phyloP scores from a whole-genome alignment of 2,797 vertebrate genomes.

The Decapterus maruadsi region DNA sequence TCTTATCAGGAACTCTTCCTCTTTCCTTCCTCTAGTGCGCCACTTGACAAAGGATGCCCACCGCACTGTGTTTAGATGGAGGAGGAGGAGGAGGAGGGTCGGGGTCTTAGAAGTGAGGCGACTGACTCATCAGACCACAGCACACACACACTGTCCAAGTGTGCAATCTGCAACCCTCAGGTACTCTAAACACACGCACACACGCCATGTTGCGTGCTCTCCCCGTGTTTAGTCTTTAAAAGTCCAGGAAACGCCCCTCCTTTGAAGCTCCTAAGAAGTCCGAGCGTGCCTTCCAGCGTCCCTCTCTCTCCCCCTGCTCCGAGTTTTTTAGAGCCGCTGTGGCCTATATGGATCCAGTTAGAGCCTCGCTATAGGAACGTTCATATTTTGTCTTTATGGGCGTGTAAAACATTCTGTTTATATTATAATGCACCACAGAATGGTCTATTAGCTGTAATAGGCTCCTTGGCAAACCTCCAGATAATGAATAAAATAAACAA shows the following conservation, averaged over 20 bases:
- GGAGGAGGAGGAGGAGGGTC: not conserved
- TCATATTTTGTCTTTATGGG: slow-evolving; percentile 76
- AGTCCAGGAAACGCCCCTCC: slow-evolving; percentile 72
- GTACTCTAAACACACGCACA: slow-evolving; percentile 52
- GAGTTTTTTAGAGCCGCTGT: slow-evolving; percentile 40
- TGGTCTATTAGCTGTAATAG: slow-evolving; percentile 74
- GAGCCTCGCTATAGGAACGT: slow-evolving; percentile 47
- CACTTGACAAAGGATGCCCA: slow-evolving; percentile 57
- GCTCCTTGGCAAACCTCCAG: slow-evolving; percentile 68
- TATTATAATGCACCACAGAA: slow-evolving; percentile 71
- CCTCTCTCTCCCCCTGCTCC: slow-evolving; percentile 26
- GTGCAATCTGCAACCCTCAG: slow-evolving; percentile 58
- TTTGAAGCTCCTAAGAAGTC: slow-evolving; percentile 75
- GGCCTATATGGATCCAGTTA: slow-evolving; percentile 74
- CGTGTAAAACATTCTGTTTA: slow-evolving; percentile 80
- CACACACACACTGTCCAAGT: slow-evolving; percentile 43
- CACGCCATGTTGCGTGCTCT: slow-evolving; percentile 68
- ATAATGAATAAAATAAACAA: slow-evolving; percentile 75
- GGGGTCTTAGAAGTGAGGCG: slow-evolving; percentile 40
- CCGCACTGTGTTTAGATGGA: slow-evolving; percentile 55
- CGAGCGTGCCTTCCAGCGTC: slow-evolving; percentile 67
- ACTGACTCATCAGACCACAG: slow-evolving; percentile 58
- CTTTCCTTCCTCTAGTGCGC: slow-evolving; percentile 45
- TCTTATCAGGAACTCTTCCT: slow-evolving; percentile 64
- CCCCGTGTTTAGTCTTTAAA: slow-evolving; percentile 73